Conservation (phyloP, 2,113 vertebrate species). For the Ellobius talpinus region DNA sequence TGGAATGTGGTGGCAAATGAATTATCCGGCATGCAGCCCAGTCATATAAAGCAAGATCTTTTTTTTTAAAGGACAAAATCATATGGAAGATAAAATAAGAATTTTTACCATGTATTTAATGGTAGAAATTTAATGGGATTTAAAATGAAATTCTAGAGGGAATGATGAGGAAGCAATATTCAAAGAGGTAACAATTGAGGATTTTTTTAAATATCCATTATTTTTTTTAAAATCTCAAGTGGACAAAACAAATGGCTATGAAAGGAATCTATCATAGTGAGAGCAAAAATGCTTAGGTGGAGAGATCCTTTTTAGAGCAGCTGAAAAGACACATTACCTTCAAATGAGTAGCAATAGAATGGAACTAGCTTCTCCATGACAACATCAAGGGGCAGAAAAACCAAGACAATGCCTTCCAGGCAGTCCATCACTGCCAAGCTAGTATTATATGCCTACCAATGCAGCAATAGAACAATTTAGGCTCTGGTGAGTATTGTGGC, state of each 20-base stretch:
- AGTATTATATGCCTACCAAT: neutral
- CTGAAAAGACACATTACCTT: neutral
- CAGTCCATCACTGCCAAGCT: neutral
- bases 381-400: conserved; percentile 14
- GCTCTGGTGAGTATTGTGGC: neutral
- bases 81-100: neutral
- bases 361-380: neutral
- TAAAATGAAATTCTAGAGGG: neutral
- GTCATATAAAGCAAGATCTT: neutral
- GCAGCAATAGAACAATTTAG: neutral
- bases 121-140: neutral
- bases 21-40: neutral
- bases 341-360: neutral
- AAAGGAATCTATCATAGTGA: neutral
- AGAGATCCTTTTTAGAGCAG: neutral
- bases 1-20: neutral
- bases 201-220: conserved; percentile 33
- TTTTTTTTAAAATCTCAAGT: neutral
- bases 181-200: conserved; percentile 10
- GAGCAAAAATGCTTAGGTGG: neutral
- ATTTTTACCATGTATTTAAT: neutral
- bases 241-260: conserved; percentile 23
- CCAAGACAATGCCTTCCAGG: neutral
- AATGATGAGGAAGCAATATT: neutral
- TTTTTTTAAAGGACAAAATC: conserved; percentile 8